Conservation (phyloP, 2,888 invertebrate species). For the Laothoe populi region DNA sequence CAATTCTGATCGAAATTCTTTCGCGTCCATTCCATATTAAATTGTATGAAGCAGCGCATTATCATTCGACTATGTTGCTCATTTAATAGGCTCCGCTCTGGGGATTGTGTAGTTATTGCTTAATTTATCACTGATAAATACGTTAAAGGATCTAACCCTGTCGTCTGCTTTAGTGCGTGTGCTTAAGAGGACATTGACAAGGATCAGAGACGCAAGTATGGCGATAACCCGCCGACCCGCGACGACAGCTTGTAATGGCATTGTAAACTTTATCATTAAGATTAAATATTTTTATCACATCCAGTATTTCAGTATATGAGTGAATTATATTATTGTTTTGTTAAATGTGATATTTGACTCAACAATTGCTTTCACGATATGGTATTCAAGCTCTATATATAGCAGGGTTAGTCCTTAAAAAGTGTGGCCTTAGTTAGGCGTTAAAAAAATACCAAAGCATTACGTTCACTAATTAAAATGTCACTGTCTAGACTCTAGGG, state of each 20-base stretch:
- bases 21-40: background rate
- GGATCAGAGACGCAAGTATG: conserved; percentile 52
- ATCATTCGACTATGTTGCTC: conserved; percentile 1
- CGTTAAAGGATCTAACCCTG: conserved; percentile 27
- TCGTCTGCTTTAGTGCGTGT: conserved; percentile 32
- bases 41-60: background rate
- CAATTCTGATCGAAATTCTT: too few relatives aligned
- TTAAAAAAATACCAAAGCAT: too few relatives aligned
- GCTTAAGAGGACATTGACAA: conserved; percentile 63
- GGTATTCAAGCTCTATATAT: too few relatives aligned
- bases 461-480: too few relatives aligned
- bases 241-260: conserved; percentile 56
- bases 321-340: too few relatives aligned
- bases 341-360: too few relatives aligned
- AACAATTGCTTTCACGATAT: too few relatives aligned
- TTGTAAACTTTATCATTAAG: conserved; percentile 39
- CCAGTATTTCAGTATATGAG: too few relatives aligned
- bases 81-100: background rate
- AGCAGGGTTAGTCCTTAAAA: too few relatives aligned
- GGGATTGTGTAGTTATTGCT: conserved; percentile 10
- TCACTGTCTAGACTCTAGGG: too few relatives aligned
- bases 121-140: conserved; percentile 27
- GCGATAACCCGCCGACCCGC: conserved; percentile 59
- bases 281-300: background rate
- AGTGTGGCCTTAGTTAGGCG: too few relatives aligned